Evolutionary conservation across 2,113 vertebrate species (phyloP).

Genomic region (Eudyptes chrysolophus): DNA sequence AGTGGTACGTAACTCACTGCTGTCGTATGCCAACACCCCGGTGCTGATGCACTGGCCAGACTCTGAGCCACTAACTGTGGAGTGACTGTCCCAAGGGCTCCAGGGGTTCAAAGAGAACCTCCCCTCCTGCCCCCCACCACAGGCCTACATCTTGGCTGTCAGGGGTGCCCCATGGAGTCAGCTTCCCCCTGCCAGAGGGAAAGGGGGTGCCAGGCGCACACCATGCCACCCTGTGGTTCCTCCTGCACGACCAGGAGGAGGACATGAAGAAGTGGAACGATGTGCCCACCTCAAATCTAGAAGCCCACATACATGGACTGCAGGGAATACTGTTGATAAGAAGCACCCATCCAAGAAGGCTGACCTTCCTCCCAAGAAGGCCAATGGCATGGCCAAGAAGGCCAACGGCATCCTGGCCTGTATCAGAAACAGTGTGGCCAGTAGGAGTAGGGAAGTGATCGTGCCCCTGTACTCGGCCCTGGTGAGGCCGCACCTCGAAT

Average conservation of each 20-base stretch:
- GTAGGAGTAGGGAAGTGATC: too few species aligned
- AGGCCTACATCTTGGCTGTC: accelerated
- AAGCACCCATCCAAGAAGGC: not conserved
- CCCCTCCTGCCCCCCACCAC: not conserved
- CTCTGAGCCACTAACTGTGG: not conserved
- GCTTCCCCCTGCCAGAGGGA: not conserved
- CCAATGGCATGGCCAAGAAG: too few species aligned
- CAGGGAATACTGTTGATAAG: not conserved
- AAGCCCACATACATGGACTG: not conserved
- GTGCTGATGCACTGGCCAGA: not conserved
- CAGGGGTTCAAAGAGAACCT: not conserved
- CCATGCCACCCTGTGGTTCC: not conserved
- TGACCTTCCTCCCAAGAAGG: not conserved
- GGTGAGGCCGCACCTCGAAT: too few species aligned
- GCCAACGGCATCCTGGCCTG: too few species aligned
- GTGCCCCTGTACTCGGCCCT: too few species aligned
- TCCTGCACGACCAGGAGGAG: not conserved
- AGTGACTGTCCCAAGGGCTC: not conserved
- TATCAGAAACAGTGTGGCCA: too few species aligned
- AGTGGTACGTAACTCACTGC: not conserved
- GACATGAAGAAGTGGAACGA: not conserved
- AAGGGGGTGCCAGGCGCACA: not conserved
- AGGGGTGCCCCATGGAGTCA: not conserved
- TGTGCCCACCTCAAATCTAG: not conserved
- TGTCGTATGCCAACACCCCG: not conserved